These are phyloP conservation scores for Theocolax elegans DNA, from an alignment of 1,140 invertebrate species.

Conservation along the genomic window DNA sequence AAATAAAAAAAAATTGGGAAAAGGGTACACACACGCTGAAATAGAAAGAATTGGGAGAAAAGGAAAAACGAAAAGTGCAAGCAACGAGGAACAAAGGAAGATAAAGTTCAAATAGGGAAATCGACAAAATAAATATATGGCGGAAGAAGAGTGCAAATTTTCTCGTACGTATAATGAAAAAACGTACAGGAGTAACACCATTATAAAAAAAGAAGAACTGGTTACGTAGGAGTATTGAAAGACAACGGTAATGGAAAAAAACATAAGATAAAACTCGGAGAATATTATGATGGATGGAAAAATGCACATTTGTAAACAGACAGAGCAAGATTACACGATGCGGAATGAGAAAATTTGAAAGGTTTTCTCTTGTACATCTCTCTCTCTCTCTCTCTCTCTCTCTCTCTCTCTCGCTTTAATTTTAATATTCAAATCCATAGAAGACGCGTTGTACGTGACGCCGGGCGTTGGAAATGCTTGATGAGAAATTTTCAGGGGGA, in stretches of 20 bases:
- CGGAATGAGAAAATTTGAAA: neutral
- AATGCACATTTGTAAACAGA: neutral
- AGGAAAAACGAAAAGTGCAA: neutral
- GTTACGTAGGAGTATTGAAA: too few relatives aligned
- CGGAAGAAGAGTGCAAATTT: neutral
- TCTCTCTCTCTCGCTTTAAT: neutral
- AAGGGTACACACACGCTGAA: neutral
- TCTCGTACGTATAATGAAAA: neutral
- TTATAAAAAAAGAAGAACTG: too few relatives aligned
- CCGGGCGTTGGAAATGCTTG: neutral
- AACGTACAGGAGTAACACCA: neutral
- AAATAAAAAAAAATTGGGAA: constrained; percentile 18
- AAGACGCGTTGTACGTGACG: neutral
- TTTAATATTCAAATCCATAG: constrained; percentile 2
- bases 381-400: neutral
- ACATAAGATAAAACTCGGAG: neutral
- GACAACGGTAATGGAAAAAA: neutral
- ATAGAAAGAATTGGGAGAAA: constrained; percentile 2
- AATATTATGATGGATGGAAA: neutral
- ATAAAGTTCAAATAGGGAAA: neutral
- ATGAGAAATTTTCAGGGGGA: constrained; percentile 3
- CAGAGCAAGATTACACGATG: neutral
- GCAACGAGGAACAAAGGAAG: neutral
- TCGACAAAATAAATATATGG: neutral
- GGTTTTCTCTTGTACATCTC: neutral